Conservation (phyloP, 2,113 vertebrate species). For the Eolophus roseicapilla region DNA sequence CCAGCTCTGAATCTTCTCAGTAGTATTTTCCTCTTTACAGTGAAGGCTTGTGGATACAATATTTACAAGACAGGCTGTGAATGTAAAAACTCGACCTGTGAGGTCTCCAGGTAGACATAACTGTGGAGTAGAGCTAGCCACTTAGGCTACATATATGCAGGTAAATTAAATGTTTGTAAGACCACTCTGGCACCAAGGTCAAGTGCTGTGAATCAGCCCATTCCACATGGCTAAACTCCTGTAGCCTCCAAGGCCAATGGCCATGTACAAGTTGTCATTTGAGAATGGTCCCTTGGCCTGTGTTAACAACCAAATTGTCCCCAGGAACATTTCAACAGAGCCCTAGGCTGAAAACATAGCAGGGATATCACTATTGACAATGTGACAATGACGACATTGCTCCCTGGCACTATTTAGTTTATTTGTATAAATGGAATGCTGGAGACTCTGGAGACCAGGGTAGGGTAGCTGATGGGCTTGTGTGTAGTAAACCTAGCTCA, state of each 20-base stretch:
- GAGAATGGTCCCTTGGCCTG: not conserved
- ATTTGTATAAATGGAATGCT: fast-evolving
- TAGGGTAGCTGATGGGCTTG: not conserved
- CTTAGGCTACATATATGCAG: not conserved
- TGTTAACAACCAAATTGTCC: not conserved
- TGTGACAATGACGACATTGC: not conserved
- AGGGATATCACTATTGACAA: not conserved
- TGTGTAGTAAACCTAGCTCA: not conserved
- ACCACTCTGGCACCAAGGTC: not conserved
- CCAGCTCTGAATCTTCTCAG: not conserved
- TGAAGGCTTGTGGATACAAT: not conserved
- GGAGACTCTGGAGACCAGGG: not conserved
- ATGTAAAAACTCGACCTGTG: not conserved
- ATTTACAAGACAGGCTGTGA: not conserved
- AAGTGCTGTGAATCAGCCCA: not conserved
- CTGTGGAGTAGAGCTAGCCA: not conserved
- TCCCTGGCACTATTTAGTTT: not conserved
- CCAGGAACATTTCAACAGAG: not conserved
- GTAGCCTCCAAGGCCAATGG: not conserved
- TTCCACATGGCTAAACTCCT: not conserved
- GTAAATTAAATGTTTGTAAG: not conserved
- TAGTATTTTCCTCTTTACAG: not conserved
- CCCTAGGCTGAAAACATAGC: not conserved
- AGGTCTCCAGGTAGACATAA: not conserved
- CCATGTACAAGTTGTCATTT: not conserved